Percentiles rank a stretch among this genome's conserved stretches.
phyloP scores from a whole-genome alignment of 2,797 vertebrate species.

The Apogon hyalosoma region DNA sequence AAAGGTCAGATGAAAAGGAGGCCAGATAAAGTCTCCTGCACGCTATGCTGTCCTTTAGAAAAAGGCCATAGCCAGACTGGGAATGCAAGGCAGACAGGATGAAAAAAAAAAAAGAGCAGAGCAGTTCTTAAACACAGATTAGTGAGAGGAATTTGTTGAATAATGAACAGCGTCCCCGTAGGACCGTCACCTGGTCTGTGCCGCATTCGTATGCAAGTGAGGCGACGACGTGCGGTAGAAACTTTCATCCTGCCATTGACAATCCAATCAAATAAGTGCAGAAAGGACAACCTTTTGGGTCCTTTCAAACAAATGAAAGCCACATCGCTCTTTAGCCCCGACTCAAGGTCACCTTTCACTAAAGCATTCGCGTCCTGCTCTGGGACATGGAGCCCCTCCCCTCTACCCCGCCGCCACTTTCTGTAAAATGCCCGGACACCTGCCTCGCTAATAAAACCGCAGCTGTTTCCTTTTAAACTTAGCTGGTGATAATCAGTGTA shows the following conservation, averaged over 20 bases:
- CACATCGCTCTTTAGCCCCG: slow-evolving; percentile 37
- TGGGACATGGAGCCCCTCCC: slow-evolving; percentile 24
- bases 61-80: slow-evolving; percentile 64
- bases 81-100: slow-evolving; percentile 21
- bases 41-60: slow-evolving; percentile 62
- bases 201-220: slow-evolving; percentile 54
- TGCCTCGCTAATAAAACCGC: slow-evolving; percentile 26
- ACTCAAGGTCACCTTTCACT: slow-evolving; percentile 75
- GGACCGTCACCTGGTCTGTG: slow-evolving; percentile 54
- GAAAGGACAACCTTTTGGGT: slow-evolving; percentile 61
- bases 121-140: slow-evolving; percentile 60
- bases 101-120: slow-evolving; percentile 25
- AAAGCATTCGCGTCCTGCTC: slow-evolving; percentile 42
- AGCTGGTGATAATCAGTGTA: slow-evolving; percentile 1
- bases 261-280: slow-evolving; percentile 77
- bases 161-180: slow-evolving; percentile 62
- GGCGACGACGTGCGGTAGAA: slow-evolving; percentile 27
- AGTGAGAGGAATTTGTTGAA: slow-evolving; percentile 58
- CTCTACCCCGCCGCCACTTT: slow-evolving; percentile 9
- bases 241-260: slow-evolving; percentile 61
- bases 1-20: slow-evolving; percentile 72
- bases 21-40: slow-evolving; percentile 57
- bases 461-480: slow-evolving; percentile 25
- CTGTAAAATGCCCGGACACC: slow-evolving; percentile 44
- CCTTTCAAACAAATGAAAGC: slow-evolving; percentile 82